Percentiles rank a stretch among this genome's conserved stretches.
Conservation (phyloP, 2,888 invertebrate species). For the Nymphalis c-album region DNA sequence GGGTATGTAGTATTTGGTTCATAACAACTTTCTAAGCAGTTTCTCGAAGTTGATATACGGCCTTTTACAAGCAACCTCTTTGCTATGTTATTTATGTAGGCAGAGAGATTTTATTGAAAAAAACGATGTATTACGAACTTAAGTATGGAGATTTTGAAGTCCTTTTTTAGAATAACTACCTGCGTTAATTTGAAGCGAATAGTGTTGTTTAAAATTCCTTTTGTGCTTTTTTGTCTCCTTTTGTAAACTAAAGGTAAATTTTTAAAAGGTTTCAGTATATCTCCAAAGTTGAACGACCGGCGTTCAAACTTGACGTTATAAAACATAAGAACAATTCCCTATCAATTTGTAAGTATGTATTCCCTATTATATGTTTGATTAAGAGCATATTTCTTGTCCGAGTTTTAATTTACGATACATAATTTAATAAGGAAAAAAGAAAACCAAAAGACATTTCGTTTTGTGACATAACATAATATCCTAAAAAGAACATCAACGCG, state of each 20-base stretch:
- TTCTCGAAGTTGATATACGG: constrained; percentile 33
- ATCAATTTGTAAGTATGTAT: not conserved
- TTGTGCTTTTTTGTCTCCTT: constrained; percentile 9
- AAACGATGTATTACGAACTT: not conserved
- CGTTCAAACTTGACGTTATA: constrained; percentile 1
- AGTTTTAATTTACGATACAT: not conserved
- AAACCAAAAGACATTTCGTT: not conserved
- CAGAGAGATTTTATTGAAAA: not conserved
- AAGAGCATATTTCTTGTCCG: not conserved
- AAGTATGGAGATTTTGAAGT: not conserved
- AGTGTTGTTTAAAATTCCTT: constrained; percentile 19
- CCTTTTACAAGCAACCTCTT: constrained; percentile 30
- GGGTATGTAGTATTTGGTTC: constrained; percentile 59
- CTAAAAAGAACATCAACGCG: constrained; percentile 65
- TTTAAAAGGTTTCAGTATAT: constrained; percentile 2
- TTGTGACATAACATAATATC: constrained; percentile 32
- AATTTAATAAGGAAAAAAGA: not conserved
- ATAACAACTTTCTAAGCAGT: constrained; percentile 42
- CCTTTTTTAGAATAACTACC: constrained; percentile 16
- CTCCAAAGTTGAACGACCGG: constrained; percentile 11
- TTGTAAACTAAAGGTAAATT: constrained; percentile 7
- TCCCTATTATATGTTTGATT: not conserved
- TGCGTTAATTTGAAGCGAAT: constrained; percentile 20
- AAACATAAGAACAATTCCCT: not conserved
- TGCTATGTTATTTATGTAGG: constrained; percentile 9